Evolutionary conservation across 2,113 vertebrate genomes (phyloP).

Genomic region (Picathartes gymnocephalus): DNA sequence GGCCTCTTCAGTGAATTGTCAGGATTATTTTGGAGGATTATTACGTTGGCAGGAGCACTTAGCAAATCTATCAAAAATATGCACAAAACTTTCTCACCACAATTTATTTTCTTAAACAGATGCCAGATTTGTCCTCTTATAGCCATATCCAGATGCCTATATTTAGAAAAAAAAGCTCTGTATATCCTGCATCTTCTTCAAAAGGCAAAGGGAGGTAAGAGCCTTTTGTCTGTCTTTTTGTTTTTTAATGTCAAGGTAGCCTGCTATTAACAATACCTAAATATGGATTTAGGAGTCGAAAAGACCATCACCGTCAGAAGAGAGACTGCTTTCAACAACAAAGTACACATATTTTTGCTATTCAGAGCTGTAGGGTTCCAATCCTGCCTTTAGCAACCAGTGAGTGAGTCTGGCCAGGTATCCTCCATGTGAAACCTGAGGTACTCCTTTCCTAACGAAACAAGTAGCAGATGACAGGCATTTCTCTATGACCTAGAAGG

Average conservation of each 20-base stretch:
- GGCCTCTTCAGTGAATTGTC: background rate
- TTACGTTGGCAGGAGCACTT: background rate
- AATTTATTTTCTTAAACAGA: background rate
- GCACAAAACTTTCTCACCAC: background rate
- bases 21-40: conserved; percentile 8
- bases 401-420: background rate
- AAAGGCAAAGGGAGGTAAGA: background rate
- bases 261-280: background rate
- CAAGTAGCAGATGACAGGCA: background rate
- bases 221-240: background rate
- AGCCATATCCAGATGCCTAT: background rate
- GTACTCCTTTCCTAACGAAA: background rate
- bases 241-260: background rate
- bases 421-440: background rate
- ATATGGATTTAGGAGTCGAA: background rate
- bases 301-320: background rate
- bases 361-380: background rate
- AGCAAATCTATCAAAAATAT: background rate
- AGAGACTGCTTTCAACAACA: background rate
- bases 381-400: background rate
- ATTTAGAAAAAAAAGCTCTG: background rate
- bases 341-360: background rate
- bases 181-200: background rate
- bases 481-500: background rate
- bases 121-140: background rate